Base-by-base conservation (phyloP, 2,113 vertebrate species). In the Calonectris borealis region DNA sequence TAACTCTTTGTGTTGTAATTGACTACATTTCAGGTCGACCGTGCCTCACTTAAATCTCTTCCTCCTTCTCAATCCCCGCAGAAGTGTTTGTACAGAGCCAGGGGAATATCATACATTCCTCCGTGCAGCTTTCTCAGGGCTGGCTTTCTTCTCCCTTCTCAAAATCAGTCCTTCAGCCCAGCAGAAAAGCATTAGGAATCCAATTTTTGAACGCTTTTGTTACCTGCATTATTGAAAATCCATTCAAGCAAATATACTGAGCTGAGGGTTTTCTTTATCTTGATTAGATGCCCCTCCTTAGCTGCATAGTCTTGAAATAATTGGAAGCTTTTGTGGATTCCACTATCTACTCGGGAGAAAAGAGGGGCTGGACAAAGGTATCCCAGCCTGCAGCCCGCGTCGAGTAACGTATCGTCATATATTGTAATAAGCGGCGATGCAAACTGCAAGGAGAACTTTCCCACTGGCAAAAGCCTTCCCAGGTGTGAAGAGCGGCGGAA, bases 151-250 rank as follows among this genome's bases (percentile, higher is more conserved):
- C 87, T 97, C 78, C 62, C 71, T 94, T 81, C 91, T 97, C 95
- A 52, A 89, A 79, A 40, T 55, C 91, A 69, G 29, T 40, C 91
- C 95, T 96, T 64, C 86, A 96, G 73, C 83, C 54, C 4, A 3
- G 31, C 55, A 84, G 91, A 93, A 95, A 83, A 91, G 78, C 92
- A 13, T 90, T 34, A 88, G 82, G 96, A 90, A 92, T 85, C 93
- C 81, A n/a, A 42, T 93, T 96, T 97, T 93, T 96, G 78, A 92
- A 73, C 60, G 84, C 91, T 88, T 97, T 97, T 97, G 89, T 97
- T 95, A 95, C 91, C 93, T 96, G 90, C 89, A 83, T 88, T 96
- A 93, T 93, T 95, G 93, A 55, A 91, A 93, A 94, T 91, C 97
- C 87, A 88, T 97, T 94, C 95, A 96, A 65, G 87, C 79, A 96